These are phyloP conservation scores for Styela clava DNA, from an alignment of 23 tunicate genomes.

Conservation along the genomic window DNA sequence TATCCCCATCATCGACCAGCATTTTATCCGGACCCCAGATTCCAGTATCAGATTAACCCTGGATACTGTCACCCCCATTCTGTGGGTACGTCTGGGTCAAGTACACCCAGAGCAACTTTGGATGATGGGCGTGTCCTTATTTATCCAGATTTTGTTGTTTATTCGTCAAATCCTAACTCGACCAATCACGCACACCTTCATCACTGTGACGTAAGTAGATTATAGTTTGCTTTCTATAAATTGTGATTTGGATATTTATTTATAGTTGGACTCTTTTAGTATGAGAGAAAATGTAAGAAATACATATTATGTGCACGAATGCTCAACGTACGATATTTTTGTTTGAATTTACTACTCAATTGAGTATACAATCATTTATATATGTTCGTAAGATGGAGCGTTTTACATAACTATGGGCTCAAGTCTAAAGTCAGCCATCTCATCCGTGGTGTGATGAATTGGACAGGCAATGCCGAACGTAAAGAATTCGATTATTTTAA, in stretches of 20 bases:
- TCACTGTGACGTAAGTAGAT: conserved; percentile 29
- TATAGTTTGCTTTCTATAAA: not conserved
- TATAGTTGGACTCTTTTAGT: not conserved
- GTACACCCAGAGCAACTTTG: conserved; percentile 13
- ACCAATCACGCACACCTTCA: not conserved
- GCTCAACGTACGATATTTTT: too few relatives aligned
- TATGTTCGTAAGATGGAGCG: too few relatives aligned
- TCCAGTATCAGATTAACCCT: conserved; percentile 24
- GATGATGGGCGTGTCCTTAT: conserved; percentile 9
- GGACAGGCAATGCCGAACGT: too few relatives aligned
- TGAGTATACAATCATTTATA: too few relatives aligned
- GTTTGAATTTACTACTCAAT: too few relatives aligned
- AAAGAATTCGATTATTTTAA: too few relatives aligned
- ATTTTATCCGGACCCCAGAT: conserved; percentile 12
- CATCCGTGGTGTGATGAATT: too few relatives aligned
- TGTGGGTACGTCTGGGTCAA: conserved; percentile 8
- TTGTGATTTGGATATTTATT: not conserved
- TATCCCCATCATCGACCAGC: not conserved
- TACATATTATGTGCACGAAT: too few relatives aligned
- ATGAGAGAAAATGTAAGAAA: too few relatives aligned
- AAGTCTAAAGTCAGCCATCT: too few relatives aligned
- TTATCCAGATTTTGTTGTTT: conserved; percentile 4
- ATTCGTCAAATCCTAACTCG: not conserved
- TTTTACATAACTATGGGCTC: too few relatives aligned
- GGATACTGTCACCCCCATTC: conserved; percentile 30